Percentiles rank a stretch among this genome's conserved stretches.
Evolutionary conservation across 1,140 invertebrate species (phyloP).

Genomic region (Drosophila dunni): DNA sequence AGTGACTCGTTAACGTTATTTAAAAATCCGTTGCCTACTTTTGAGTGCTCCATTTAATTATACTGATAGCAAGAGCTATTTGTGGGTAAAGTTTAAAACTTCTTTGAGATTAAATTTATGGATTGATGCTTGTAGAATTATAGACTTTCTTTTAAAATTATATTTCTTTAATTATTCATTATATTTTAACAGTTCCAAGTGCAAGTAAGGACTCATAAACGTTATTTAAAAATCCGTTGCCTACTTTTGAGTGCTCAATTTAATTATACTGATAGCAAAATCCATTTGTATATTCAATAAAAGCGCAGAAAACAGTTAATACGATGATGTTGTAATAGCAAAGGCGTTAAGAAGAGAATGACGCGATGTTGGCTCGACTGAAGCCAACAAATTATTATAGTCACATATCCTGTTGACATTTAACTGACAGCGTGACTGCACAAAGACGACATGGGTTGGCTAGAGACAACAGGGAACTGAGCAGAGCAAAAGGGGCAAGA

Average conservation of each 20-base stretch:
- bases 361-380: slow-evolving; percentile 8
- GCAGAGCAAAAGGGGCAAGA: background rate
- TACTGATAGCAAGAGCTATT: background rate
- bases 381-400: slow-evolving; percentile 68
- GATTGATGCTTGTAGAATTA: too few relatives aligned
- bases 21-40: background rate
- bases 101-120: too few relatives aligned
- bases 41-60: background rate
- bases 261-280: too few relatives aligned
- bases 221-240: background rate
- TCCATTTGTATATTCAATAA: slow-evolving; percentile 17
- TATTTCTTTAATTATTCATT: too few relatives aligned
- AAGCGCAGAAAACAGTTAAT: slow-evolving; percentile 6
- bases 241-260: background rate
- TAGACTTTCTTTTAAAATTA: too few relatives aligned
- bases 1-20: too few relatives aligned
- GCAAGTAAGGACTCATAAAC: too few relatives aligned
- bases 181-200: too few relatives aligned
- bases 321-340: background rate
- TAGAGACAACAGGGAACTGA: background rate
- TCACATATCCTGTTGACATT: slow-evolving; percentile 72
- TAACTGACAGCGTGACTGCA: slow-evolving; percentile 65
- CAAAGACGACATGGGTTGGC: slow-evolving; percentile 49
- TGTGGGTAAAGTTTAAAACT: background rate
- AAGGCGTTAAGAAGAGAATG: background rate